Evolutionary conservation across 1,140 invertebrate genomes (phyloP).

Genomic region (Wasmannia auropunctata): DNA sequence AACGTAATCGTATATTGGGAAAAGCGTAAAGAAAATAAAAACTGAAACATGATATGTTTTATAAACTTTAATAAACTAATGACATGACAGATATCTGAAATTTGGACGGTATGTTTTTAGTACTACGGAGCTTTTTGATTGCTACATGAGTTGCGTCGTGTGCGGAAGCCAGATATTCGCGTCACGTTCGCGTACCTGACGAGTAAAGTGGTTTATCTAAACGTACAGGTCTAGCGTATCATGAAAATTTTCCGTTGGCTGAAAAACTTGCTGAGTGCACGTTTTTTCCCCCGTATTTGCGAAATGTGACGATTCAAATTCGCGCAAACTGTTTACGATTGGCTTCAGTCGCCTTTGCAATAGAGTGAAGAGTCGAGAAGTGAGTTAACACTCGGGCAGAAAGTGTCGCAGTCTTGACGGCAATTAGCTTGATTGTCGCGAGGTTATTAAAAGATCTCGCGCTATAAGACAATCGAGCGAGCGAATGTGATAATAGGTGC

Average conservation of each 20-base stretch:
- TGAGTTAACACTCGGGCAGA: slow-evolving; percentile 29
- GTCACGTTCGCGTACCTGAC: slow-evolving; percentile 71
- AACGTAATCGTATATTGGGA: neutral
- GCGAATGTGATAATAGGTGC: slow-evolving; percentile 13
- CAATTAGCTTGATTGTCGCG: slow-evolving; percentile 40
- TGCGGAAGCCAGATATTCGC: slow-evolving; percentile 58
- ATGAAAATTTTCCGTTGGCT: slow-evolving; percentile 59
- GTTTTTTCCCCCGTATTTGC: slow-evolving; percentile 25
- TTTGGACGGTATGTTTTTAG: slow-evolving; percentile 10
- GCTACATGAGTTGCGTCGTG: slow-evolving; percentile 18
- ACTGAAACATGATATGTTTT: neutral
- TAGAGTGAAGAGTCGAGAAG: neutral
- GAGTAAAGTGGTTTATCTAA: slow-evolving; percentile 74
- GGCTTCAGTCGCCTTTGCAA: neutral
- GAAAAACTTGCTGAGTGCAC: slow-evolving; percentile 54
- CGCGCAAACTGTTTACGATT: neutral
- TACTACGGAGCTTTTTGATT: slow-evolving; percentile 31
- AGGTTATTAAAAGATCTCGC: slow-evolving; percentile 33
- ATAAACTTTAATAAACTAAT: neutral
- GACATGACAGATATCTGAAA: neutral
- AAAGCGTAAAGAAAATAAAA: neutral
- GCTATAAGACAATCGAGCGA: slow-evolving; percentile 22
- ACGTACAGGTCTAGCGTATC: slow-evolving; percentile 61
- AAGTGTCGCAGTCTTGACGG: slow-evolving; percentile 9
- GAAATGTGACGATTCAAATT: slow-evolving; percentile 34